These are phyloP conservation scores for Lepidocyrtinus sp. DNA, from an alignment of 2,888 invertebrate genomes.

Conservation along the genomic window DNA sequence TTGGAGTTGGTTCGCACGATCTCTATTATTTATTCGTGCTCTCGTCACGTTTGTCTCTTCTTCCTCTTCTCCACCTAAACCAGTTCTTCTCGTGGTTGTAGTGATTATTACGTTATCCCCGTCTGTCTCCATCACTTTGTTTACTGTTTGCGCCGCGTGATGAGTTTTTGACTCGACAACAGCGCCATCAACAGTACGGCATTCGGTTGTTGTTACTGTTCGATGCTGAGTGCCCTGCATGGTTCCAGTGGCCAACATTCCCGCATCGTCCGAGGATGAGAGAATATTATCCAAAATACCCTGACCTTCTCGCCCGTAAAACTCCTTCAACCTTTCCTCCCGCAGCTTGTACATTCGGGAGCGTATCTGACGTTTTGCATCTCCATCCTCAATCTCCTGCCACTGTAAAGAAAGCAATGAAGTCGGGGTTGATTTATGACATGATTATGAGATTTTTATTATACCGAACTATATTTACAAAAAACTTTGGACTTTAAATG, in stretches of 20 bases:
- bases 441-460: no score
- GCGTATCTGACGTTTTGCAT: constrained; percentile 88
- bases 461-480: neutral
- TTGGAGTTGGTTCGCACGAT: constrained; percentile 40
- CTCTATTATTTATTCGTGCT: constrained; percentile 44
- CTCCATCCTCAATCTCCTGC: constrained; percentile 89
- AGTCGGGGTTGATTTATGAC: no score
- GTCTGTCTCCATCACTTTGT: constrained; percentile 15
- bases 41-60: constrained; percentile 24
- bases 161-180: constrained; percentile 27
- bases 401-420: constrained; percentile 77
- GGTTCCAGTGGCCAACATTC: constrained; percentile 6
- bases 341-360: constrained; percentile 88
- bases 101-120: constrained; percentile 40
- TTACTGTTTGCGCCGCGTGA: constrained; percentile 32
- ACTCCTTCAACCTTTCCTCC: constrained; percentile 83
- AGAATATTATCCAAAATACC: constrained; percentile 68
- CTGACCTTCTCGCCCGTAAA: constrained; percentile 78
- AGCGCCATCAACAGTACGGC: constrained; percentile 32
- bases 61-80: constrained; percentile 15
- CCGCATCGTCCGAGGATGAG: constrained; percentile 30
- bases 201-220: constrained; percentile 33
- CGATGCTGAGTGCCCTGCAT: constrained; percentile 37
- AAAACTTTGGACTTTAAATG: no score
- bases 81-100: constrained; percentile 47